These are phyloP conservation scores for Astatoreochromis straeleni DNA, from an alignment of 2,113 vertebrate species.

Conservation along the genomic window DNA sequence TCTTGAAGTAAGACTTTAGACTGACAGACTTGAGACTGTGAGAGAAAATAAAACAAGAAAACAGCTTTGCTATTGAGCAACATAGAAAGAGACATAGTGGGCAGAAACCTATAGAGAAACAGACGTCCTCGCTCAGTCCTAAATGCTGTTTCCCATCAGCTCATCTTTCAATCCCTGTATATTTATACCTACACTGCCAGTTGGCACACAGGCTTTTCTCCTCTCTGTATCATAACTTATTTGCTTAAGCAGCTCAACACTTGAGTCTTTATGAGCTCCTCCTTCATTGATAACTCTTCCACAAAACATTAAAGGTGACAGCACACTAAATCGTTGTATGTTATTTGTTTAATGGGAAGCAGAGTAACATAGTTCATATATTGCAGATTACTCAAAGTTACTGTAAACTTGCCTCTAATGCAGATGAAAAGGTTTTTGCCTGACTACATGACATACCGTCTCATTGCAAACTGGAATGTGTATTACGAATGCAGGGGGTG, in stretches of 20 bases:
- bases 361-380: not conserved
- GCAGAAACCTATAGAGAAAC: not conserved
- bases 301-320: not conserved
- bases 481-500: not conserved
- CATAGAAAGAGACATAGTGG: not conserved
- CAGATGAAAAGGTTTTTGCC: not conserved
- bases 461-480: not conserved
- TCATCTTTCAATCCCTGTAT: not conserved
- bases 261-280: not conserved
- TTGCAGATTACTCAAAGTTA: not conserved
- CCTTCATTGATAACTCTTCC: not conserved
- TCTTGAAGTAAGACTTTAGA: not conserved
- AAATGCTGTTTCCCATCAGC: not conserved
- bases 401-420: not conserved
- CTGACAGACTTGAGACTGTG: not conserved
- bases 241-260: not conserved
- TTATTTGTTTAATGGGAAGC: not conserved
- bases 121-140: not conserved
- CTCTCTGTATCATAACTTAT: not conserved
- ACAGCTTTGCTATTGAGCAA: not conserved
- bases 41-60: not conserved
- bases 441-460: not conserved
- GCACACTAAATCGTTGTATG: not conserved
- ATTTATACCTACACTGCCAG: not conserved
- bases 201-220: not conserved